A percentile compares a stretch with the other conserved stretches of the same genome.
These are phyloP conservation scores for Drosophila melanogaster DNA, from an alignment of 1,140 invertebrate species.

Conservation along the genomic window DNA sequence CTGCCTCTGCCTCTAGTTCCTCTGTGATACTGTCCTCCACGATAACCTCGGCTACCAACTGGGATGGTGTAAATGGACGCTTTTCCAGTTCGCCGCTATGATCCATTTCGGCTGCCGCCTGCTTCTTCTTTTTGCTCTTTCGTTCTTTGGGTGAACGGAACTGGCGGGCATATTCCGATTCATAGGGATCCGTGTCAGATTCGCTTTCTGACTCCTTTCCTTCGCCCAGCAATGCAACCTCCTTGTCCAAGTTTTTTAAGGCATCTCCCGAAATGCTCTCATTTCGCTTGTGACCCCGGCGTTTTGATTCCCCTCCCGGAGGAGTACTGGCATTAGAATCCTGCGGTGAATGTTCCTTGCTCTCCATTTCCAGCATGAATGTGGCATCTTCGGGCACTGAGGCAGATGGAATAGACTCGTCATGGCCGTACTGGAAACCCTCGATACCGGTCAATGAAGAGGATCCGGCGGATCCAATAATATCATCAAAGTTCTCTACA, in stretches of 20 bases:
- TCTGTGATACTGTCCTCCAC: slow-evolving; percentile 86
- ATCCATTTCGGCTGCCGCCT: slow-evolving; percentile 78
- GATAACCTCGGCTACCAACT: slow-evolving; percentile 85
- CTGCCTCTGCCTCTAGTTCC: slow-evolving; percentile 85
- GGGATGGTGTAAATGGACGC: slow-evolving; percentile 80
- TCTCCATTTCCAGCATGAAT: slow-evolving; percentile 78
- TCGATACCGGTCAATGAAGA: slow-evolving; percentile 81
- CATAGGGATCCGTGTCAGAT: slow-evolving; percentile 83
- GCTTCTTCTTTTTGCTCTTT: slow-evolving; percentile 78
- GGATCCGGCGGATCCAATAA: slow-evolving; percentile 86
- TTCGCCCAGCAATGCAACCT: slow-evolving; percentile 55
- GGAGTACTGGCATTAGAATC: slow-evolving; percentile 82
- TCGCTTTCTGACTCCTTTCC: slow-evolving; percentile 82
- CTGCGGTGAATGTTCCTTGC: slow-evolving; percentile 85
- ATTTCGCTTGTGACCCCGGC: slow-evolving; percentile 86
- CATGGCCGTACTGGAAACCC: slow-evolving; percentile 72
- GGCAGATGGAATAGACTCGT: slow-evolving; percentile 78
- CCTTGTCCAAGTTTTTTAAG: slow-evolving; percentile 73
- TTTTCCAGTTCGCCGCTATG: slow-evolving; percentile 76
- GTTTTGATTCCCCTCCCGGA: slow-evolving; percentile 86
- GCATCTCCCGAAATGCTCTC: slow-evolving; percentile 85
- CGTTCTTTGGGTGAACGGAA: slow-evolving; percentile 77
- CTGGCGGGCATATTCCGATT: slow-evolving; percentile 83
- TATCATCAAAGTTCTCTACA: slow-evolving; percentile 86
- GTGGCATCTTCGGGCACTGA: slow-evolving; percentile 71